Base-by-base conservation (phyloP, 2,797 vertebrate genomes). In the Manis pentadactyla region DNA sequence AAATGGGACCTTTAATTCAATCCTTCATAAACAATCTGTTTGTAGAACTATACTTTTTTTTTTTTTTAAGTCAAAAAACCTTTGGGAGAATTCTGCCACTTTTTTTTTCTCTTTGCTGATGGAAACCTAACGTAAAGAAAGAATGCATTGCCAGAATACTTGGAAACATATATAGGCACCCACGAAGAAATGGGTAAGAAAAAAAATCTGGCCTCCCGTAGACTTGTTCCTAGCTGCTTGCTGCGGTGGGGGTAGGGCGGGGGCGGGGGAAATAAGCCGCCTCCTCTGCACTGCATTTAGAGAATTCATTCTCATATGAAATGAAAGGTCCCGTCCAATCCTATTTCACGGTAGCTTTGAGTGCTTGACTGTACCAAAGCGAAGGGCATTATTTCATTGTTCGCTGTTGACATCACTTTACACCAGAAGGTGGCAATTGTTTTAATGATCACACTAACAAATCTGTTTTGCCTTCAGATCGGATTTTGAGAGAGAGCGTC, bases 381-480 rank as follows among this genome's bases (percentile, higher is more conserved):
- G 97, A 97, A 98, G 78, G 85, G 90, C 94, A 95, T 85, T 23
- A 39, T 87, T 96, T 96, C 85, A 97, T 93, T 97, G 93, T 97
- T 98, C 97, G 81, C 95, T 98, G 88, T 89, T 98, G 98, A 97
- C 95, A 97, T 95, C 95, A 82, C 83, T 97, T 97, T 96, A 93
- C 92, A 94, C 96, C 96, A 98, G 97, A 97, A 97, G 96, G 97
- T 97, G 97, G 97, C 97, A 97, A 98, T 98, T 98, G 96, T 98
- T 98, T 98, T 98, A 98, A 98, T 98, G 97, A 98, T 98, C 97
- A 87, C 95, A 91, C 88, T 94, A 96, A 96, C 97, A 93, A 98
- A 96, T 98, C 96, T 97, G 96, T 90, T 98, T 97, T 97, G 97
- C 97, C 93, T 98, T 92, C 97, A 96, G 86, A 96, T 87, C 61